phyloP scores from a whole-genome alignment of 2,797 vertebrate species.

The Onychomys leucogaster region DNA sequence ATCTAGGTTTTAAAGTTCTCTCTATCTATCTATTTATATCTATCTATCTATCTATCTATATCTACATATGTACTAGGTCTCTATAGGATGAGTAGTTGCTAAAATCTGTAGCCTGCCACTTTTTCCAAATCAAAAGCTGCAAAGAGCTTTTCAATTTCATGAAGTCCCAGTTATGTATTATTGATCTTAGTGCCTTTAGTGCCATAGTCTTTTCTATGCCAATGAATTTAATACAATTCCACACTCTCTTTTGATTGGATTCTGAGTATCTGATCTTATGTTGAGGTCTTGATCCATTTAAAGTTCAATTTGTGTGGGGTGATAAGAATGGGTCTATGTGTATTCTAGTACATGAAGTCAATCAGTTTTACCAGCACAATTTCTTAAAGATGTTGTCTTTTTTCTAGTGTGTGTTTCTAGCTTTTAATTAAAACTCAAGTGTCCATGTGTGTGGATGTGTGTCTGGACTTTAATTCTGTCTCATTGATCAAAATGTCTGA shows the following conservation, averaged over 20 bases:
- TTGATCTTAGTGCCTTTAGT: background rate
- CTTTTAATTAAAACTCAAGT: background rate
- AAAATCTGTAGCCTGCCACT: background rate
- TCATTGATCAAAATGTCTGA: background rate
- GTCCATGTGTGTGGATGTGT: background rate
- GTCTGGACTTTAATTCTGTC: background rate
- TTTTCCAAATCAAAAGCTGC: background rate
- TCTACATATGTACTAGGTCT: too few relatives aligned
- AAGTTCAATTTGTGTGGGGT: too few relatives aligned
- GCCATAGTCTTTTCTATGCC: too few relatives aligned
- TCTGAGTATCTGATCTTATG: background rate
- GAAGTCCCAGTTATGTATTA: background rate
- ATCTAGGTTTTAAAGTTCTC: background rate
- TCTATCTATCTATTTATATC: too few relatives aligned
- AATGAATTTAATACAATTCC: too few relatives aligned
- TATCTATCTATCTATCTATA: too few relatives aligned
- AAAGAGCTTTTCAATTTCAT: background rate
- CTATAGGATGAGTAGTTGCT: background rate
- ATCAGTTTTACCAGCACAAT: background rate
- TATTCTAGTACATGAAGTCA: background rate
- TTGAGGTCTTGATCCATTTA: background rate
- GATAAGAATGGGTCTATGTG: background rate
- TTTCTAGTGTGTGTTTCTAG: background rate
- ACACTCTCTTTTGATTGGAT: background rate
- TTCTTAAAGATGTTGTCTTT: background rate